These are phyloP conservation scores for Andrena hattorfiana DNA, from an alignment of 2,888 invertebrate species.

Conservation along the genomic window DNA sequence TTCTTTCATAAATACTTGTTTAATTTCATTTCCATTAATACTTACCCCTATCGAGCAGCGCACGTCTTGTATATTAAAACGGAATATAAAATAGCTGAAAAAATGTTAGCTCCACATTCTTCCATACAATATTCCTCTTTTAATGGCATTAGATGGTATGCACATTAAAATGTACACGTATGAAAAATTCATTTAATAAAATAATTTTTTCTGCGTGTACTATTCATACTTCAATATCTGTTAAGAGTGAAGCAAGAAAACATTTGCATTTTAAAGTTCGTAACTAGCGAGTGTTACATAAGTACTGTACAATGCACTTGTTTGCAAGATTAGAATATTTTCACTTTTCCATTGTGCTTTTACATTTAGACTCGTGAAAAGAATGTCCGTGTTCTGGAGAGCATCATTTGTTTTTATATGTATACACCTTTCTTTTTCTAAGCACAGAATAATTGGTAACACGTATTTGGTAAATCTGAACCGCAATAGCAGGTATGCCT, in stretches of 20 bases:
- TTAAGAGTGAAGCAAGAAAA: slow-evolving; percentile 35
- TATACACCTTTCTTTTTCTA: slow-evolving; percentile 44
- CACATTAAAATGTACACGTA: slow-evolving; percentile 38
- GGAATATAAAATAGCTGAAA: slow-evolving; percentile 38
- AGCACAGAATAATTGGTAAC: slow-evolving; percentile 32
- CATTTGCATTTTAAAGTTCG: slow-evolving; percentile 44
- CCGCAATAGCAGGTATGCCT: slow-evolving; percentile 53
- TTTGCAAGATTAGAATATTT: slow-evolving; percentile 44
- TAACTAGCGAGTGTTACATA: slow-evolving; percentile 38
- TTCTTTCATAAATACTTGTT: slow-evolving; percentile 7
- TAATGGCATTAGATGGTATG: slow-evolving; percentile 33
- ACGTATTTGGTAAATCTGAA: slow-evolving; percentile 36
- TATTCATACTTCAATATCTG: slow-evolving; percentile 36
- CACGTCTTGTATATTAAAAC: slow-evolving; percentile 31
- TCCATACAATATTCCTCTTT: slow-evolving; percentile 58
- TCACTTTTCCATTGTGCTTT: slow-evolving; percentile 57
- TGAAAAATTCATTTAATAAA: slow-evolving; percentile 31
- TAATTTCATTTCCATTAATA: slow-evolving; percentile 22
- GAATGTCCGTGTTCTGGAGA: slow-evolving; percentile 32
- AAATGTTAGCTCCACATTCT: slow-evolving; percentile 60
- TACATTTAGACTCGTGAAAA: slow-evolving; percentile 41
- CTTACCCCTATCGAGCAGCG: slow-evolving; percentile 40
- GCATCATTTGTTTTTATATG: slow-evolving; percentile 57
- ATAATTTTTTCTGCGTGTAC: slow-evolving; percentile 43
- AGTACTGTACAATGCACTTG: slow-evolving; percentile 56